These are phyloP conservation scores for Xiphophorus hellerii DNA, from an alignment of 2,113 vertebrate species.

Conservation along the genomic window DNA sequence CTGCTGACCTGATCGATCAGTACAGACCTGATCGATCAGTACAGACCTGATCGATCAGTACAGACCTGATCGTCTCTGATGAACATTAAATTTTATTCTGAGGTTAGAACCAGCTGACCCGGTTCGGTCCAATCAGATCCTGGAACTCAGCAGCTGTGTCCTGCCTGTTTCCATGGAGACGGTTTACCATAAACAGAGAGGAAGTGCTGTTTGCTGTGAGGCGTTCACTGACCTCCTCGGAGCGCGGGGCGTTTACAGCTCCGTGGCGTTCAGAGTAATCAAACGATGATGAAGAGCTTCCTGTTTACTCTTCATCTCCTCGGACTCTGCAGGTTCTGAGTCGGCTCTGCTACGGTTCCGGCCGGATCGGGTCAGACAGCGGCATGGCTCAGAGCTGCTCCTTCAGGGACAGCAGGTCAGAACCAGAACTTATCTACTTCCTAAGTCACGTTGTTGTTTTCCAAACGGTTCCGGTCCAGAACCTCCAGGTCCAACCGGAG, in stretches of 20 bases:
- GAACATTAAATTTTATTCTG: too few relatives aligned
- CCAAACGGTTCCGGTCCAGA: not conserved
- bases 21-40: too few relatives aligned
- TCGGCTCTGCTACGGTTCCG: conserved; percentile 1
- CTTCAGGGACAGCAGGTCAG: not conserved
- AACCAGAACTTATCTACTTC: not conserved
- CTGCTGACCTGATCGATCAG: too few relatives aligned
- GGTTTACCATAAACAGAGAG: not conserved
- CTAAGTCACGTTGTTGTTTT: not conserved
- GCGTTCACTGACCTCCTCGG: conserved; percentile 23
- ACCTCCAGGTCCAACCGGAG: not conserved
- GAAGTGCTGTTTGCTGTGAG: not conserved
- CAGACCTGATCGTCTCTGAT: too few relatives aligned
- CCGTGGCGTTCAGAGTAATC: conserved; percentile 28
- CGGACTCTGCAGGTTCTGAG: conserved; percentile 6
- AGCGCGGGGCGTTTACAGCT: conserved; percentile 26
- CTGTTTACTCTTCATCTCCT: conserved; percentile 45
- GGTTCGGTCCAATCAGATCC: not conserved
- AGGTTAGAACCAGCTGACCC: not conserved
- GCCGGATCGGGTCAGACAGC: not conserved
- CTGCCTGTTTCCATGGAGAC: not conserved
- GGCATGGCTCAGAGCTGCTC: not conserved
- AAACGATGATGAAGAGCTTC: conserved; percentile 32
- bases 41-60: too few relatives aligned
- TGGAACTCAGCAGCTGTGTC: not conserved